phyloP scores from a whole-genome alignment of 2,888 invertebrate species.

The Calephelis perditalis region DNA sequence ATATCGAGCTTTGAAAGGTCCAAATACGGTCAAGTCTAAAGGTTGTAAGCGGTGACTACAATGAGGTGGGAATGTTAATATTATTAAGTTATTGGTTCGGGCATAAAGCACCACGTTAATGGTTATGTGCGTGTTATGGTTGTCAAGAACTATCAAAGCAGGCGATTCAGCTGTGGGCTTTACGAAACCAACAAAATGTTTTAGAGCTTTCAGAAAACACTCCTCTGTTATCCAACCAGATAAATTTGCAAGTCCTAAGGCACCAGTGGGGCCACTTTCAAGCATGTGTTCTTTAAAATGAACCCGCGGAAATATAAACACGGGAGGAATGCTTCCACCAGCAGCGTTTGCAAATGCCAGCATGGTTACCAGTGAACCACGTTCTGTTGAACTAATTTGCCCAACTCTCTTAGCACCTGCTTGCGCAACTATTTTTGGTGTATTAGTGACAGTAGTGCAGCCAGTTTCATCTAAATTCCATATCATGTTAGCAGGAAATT shows the following conservation, averaged over 20 bases:
- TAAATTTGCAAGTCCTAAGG: constrained; percentile 26
- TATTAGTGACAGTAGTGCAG: constrained; percentile 19
- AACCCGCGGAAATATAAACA: constrained; percentile 25
- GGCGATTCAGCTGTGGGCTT: constrained; percentile 22
- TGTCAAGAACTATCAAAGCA: constrained; percentile 25
- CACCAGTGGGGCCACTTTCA: constrained; percentile 24
- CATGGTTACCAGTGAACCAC: constrained; percentile 27
- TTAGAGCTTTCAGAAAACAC: constrained; percentile 26
- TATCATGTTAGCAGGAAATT: constrained; percentile 25
- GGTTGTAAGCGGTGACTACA: constrained; percentile 25
- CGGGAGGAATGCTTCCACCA: constrained; percentile 27
- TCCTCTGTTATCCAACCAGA: constrained; percentile 30
- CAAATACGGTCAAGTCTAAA: constrained; percentile 23
- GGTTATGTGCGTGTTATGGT: constrained; percentile 23
- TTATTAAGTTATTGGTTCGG: constrained; percentile 24
- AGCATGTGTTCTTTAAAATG: constrained; percentile 27
- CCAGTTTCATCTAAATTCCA: constrained; percentile 26
- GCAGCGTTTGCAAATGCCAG: constrained; percentile 26
- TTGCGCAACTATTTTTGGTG: constrained; percentile 21
- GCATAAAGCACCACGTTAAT: constrained; percentile 23
- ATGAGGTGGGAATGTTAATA: constrained; percentile 27
- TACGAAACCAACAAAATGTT: constrained; percentile 25
- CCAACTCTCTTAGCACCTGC: constrained; percentile 24
- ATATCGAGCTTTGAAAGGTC: constrained; percentile 25
- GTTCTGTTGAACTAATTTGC: constrained; percentile 25